Conservation (phyloP, 2,888 invertebrate species). For the Petrolisthes manimaculis region DNA sequence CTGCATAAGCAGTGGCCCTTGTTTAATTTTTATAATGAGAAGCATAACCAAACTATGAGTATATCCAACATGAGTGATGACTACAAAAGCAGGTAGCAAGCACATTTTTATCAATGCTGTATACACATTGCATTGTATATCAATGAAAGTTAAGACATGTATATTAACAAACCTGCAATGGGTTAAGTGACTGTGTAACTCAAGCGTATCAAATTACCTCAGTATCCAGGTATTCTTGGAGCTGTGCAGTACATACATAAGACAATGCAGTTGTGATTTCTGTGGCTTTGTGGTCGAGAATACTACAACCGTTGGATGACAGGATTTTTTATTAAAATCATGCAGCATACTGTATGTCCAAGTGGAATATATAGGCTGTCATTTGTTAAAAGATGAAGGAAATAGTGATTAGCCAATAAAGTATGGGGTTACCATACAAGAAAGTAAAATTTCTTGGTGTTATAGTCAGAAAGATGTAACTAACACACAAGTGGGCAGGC, state of each 20-base stretch:
- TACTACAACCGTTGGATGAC: neutral
- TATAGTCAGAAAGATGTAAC: too few relatives aligned
- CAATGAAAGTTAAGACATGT: neutral
- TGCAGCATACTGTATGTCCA: too few relatives aligned
- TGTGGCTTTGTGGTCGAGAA: neutral
- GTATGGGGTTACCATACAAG: too few relatives aligned
- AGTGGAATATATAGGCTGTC: too few relatives aligned
- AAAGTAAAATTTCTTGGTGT: too few relatives aligned
- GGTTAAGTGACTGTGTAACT: constrained; percentile 6
- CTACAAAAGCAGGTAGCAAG: constrained; percentile 16
- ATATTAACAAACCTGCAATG: constrained; percentile 18
- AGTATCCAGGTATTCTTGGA: neutral
- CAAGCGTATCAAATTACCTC: constrained; percentile 4
- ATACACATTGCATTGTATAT: constrained; percentile 21
- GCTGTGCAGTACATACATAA: neutral
- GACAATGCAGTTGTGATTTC: neutral
- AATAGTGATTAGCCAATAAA: too few relatives aligned
- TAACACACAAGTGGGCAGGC: too few relatives aligned
- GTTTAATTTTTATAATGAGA: neutral
- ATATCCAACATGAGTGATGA: neutral
- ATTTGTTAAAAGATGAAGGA: too few relatives aligned
- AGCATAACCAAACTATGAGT: too few relatives aligned
- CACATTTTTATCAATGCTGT: constrained; percentile 31
- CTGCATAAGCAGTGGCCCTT: neutral
- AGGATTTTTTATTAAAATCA: neutral